phyloP scores from a whole-genome alignment of 2,797 vertebrate genomes.

The Chelidonichthys spinosus region DNA sequence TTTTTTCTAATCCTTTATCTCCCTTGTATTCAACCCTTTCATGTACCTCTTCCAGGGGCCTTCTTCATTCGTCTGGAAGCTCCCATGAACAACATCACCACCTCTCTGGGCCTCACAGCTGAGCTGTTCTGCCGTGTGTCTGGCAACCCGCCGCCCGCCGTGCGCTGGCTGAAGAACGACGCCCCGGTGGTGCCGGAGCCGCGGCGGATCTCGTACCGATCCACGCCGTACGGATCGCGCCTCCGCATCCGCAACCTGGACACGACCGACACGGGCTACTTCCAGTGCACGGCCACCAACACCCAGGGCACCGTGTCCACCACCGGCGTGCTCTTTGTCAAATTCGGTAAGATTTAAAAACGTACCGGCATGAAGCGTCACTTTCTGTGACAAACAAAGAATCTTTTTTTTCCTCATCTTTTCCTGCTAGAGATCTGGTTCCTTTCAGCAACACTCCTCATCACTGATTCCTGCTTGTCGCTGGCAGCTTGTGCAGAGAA shows the following conservation, averaged over 20 bases:
- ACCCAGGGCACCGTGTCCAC: slow-evolving; percentile 91
- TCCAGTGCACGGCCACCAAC: slow-evolving; percentile 95
- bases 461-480: slow-evolving; percentile 45
- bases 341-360: slow-evolving; percentile 89
- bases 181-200: slow-evolving; percentile 97
- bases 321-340: slow-evolving; percentile 96
- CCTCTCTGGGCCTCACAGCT: slow-evolving; percentile 92
- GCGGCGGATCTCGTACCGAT: slow-evolving; percentile 90
- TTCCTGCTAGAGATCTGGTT: slow-evolving; percentile 38
- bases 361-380: background rate
- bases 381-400: slow-evolving; percentile 26
- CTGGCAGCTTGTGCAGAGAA: slow-evolving; percentile 60
- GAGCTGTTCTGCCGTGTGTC: slow-evolving; percentile 94
- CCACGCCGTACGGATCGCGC: slow-evolving; percentile 90
- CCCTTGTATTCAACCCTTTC: background rate
- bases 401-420: slow-evolving; percentile 20
- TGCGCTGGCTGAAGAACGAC: slow-evolving; percentile 98
- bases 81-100: slow-evolving; percentile 99
- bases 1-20: background rate
- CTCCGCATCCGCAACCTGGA: slow-evolving; percentile 96
- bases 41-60: slow-evolving; percentile 68
- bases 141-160: slow-evolving; percentile 88
- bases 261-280: slow-evolving; percentile 98
- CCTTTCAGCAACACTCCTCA: slow-evolving; percentile 26
- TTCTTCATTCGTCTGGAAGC: slow-evolving; percentile 90